A percentile compares a stretch with the other conserved stretches of the same genome.
phyloP scores from a whole-genome alignment of 1,140 invertebrate species.

The Nomia melanderi region DNA sequence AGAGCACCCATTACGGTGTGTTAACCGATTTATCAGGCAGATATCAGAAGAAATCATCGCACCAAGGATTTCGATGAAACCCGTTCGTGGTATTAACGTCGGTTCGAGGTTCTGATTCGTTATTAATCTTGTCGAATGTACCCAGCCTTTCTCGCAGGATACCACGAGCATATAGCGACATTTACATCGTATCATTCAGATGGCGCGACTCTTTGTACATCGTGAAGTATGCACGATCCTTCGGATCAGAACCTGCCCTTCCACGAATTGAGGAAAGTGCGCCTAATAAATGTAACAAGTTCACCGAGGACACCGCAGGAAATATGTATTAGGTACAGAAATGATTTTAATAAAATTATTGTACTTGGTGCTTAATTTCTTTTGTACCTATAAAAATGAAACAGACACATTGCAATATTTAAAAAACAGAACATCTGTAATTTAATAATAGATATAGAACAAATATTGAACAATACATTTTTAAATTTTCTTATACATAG shows the following conservation, averaged over 20 bases:
- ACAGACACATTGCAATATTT: too few species aligned
- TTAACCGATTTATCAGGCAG: background rate
- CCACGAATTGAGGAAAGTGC: conserved; percentile 10
- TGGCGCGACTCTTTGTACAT: conserved; percentile 26
- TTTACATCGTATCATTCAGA: conserved; percentile 60
- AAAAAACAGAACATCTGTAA: too few species aligned
- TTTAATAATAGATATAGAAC: too few species aligned
- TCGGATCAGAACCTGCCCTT: conserved; percentile 22
- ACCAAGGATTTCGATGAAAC: conserved; percentile 6
- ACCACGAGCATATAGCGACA: conserved; percentile 61
- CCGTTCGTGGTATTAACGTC: conserved; percentile 22
- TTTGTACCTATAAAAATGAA: too few species aligned
- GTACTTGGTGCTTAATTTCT: too few species aligned
- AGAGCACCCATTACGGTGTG: background rate
- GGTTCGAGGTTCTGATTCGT: conserved; percentile 10
- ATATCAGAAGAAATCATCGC: background rate
- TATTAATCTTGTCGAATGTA: conserved; percentile 57
- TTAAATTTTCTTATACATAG: too few species aligned
- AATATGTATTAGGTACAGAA: too few species aligned
- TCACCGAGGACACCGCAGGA: background rate
- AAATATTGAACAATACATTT: too few species aligned
- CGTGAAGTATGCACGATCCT: conserved; percentile 30
- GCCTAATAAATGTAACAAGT: conserved; percentile 22
- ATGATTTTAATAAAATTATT: too few species aligned
- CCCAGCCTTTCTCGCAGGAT: conserved; percentile 57